Base-by-base conservation (phyloP, 2,888 invertebrate genomes). In the Keiferia lycopersicella region DNA sequence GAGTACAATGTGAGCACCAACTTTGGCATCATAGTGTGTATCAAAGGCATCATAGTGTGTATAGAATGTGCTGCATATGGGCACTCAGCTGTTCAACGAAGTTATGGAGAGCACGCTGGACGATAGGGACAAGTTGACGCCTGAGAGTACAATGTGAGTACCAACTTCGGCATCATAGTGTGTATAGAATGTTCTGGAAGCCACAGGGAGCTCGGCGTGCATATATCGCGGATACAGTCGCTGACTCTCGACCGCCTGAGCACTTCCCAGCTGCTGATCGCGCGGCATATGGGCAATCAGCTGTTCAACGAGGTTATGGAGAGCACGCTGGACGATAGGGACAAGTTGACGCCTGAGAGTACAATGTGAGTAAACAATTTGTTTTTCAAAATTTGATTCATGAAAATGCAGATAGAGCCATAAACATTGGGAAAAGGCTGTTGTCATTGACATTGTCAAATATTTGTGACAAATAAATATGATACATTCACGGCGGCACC, bases 161-260 rank as follows among this genome's bases (percentile, higher is more conserved):
- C 98, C 68, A 99, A 99, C 90, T 97, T 98, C 84, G 99, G 99
- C 67, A 96, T 98, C 68, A 96, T 99, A 77, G 97, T 99, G 0
- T 99, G 99, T 86, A 98, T 99, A 80, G 99, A 99, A 87, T 99
- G 98, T 98, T 50, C 93, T 98, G 72, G 99, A 26, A 98, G 99
- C 70, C 99, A 99, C 88, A 93, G 99, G 69, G 98, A 99, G 86
- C 93, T 99, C 70, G 99, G 99, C 66, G 99, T 99, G 39, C 99
- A 99, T 87, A 97, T 99, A 88, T 98, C 98, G 45, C 93, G 99
- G 75, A 97, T 98, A 84, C 97, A 98, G 84, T 97, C 97, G 60
- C 91, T 97, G 69, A 97, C 96, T 2, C 88, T 98, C 74, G 97
- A 98, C 88, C 95, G 97, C 85, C 93, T 97, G 69, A 97, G 96